Conservation (phyloP, 2,113 vertebrate genomes). For the Myodes glareolus region DNA sequence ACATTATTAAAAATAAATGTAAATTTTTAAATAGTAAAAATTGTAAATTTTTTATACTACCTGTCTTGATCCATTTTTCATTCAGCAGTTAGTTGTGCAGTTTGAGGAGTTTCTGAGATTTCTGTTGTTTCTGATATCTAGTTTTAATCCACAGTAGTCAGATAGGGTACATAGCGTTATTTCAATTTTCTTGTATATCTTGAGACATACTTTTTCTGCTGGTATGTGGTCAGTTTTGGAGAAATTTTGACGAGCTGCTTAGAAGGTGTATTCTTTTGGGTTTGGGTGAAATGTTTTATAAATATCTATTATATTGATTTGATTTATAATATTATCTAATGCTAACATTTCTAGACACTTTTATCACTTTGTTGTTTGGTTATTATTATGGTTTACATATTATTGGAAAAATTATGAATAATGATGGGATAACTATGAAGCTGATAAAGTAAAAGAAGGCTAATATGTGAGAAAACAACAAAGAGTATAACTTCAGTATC, state of each 20-base stretch:
- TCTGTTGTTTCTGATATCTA: neutral
- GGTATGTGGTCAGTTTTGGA: neutral
- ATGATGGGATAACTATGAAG: slow-evolving; percentile 3
- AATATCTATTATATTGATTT: neutral
- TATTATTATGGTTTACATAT: neutral
- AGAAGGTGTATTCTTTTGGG: neutral
- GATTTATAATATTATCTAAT: neutral
- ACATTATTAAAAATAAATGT: neutral
- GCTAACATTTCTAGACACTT: neutral
- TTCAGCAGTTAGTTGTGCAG: neutral
- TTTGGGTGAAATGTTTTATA: neutral
- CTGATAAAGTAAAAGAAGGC: neutral
- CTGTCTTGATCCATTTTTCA: neutral
- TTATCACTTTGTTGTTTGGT: neutral
- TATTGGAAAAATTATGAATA: neutral
- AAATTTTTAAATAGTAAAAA: neutral
- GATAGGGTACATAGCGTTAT: neutral
- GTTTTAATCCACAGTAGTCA: neutral
- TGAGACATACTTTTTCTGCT: neutral
- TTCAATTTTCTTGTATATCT: neutral
- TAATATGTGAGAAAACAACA: neutral
- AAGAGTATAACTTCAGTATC: neutral
- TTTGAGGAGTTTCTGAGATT: neutral
- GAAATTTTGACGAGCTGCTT: neutral
- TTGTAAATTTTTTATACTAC: neutral